A percentile compares a stretch with the other conserved stretches of the same genome.
Conservation (phyloP, 2,797 vertebrate genomes). For the Cacajao melanocephalus region DNA sequence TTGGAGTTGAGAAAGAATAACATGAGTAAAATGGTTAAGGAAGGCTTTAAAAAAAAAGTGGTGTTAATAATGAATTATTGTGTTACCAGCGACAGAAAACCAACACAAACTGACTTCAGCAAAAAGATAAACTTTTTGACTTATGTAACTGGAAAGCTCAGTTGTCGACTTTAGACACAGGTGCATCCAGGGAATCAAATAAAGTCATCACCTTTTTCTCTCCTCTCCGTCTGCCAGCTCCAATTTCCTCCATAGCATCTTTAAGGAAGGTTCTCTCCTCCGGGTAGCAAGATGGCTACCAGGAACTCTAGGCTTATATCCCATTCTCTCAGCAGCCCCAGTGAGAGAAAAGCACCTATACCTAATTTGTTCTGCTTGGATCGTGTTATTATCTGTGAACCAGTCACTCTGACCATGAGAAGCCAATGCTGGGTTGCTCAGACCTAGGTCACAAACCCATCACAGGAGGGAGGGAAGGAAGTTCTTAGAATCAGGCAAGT, state of each 20-base stretch:
- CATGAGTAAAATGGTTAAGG: not conserved
- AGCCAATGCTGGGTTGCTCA: not conserved
- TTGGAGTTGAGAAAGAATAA: constrained; percentile 17
- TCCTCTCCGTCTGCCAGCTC: not conserved
- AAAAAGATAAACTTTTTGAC: not conserved
- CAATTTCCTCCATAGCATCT: not conserved
- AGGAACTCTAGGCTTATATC: not conserved
- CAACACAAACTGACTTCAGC: not conserved
- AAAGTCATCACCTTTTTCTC: not conserved
- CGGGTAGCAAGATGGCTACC: not conserved
- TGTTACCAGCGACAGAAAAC: not conserved
- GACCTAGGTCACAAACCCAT: not conserved
- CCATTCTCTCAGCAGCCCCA: not conserved
- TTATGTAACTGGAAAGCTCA: not conserved
- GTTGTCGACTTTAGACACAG: not conserved
- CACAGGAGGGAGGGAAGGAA: not conserved
- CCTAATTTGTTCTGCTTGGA: not conserved
- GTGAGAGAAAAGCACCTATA: not conserved
- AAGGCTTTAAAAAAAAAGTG: not conserved
- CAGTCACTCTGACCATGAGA: not conserved
- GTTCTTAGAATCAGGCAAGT: not conserved
- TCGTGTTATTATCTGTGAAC: not conserved
- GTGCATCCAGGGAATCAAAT: not conserved
- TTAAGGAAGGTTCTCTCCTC: not conserved
- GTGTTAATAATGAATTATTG: not conserved